Conservation (phyloP, 1,140 invertebrate species). For the Ylistrum balloti region DNA sequence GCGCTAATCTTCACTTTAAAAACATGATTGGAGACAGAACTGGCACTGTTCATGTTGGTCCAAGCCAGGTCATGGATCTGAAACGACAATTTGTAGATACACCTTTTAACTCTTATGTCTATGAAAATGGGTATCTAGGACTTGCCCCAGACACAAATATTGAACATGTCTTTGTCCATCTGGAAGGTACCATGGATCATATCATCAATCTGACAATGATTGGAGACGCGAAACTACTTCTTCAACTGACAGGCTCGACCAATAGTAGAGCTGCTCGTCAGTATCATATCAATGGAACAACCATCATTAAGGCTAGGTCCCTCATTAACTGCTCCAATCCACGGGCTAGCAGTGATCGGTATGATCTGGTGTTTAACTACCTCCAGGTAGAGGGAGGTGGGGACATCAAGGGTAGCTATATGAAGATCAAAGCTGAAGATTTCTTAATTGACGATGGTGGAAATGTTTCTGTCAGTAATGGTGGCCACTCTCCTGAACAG, state of each 20-base stretch:
- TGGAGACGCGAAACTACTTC: conserved; percentile 66
- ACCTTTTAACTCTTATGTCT: conserved; percentile 76
- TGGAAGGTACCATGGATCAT: conserved; percentile 73
- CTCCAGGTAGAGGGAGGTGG: conserved; percentile 75
- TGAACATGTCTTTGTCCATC: conserved; percentile 71
- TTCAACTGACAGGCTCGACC: conserved; percentile 73
- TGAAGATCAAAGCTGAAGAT: conserved; percentile 68
- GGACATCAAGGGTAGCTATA: conserved; percentile 68
- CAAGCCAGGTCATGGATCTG: conserved; percentile 72
- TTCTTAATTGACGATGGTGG: conserved; percentile 76
- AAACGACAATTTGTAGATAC: conserved; percentile 69
- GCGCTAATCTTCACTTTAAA: conserved; percentile 69
- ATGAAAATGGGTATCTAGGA: conserved; percentile 72
- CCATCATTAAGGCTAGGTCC: conserved; percentile 71
- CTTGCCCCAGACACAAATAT: conserved; percentile 74
- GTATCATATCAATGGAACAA: conserved; percentile 71
- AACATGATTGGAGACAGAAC: conserved; percentile 77
- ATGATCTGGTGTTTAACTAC: conserved; percentile 67
- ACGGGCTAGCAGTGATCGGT: conserved; percentile 68
- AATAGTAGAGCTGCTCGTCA: conserved; percentile 63
- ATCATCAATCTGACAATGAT: conserved; percentile 74
- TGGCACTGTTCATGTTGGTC: conserved; percentile 72
- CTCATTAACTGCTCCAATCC: conserved; percentile 72
- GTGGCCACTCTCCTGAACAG: conserved; percentile 66
- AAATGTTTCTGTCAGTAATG: conserved; percentile 73